Evolutionary conservation across 1,140 invertebrate genomes (phyloP).

Genomic region (Drosophila nebulosa): DNA sequence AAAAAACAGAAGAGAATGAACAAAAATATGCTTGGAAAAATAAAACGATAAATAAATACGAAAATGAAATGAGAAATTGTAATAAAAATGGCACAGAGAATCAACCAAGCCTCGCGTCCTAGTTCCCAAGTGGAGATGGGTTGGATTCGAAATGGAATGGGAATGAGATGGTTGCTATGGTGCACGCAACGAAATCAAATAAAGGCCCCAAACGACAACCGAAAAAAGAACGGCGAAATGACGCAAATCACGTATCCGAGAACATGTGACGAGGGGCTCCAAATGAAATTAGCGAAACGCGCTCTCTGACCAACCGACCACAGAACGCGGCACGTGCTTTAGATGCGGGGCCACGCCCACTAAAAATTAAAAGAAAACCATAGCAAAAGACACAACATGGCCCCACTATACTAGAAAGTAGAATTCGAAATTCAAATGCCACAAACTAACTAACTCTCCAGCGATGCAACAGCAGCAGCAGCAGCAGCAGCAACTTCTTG

Average conservation of each 20-base stretch:
- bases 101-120: constrained; percentile 28
- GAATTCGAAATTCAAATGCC: constrained; percentile 53
- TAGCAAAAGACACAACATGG: constrained; percentile 30
- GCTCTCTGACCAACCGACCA: constrained; percentile 19
- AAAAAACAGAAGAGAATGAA: constrained; percentile 24
- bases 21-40: constrained; percentile 57
- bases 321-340: constrained; percentile 26
- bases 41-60: constrained; percentile 74
- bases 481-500: constrained; percentile 23
- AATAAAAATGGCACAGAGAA: constrained; percentile 80
- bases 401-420: no score
- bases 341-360: constrained; percentile 25
- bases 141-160: background rate
- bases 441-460: background rate
- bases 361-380: constrained; percentile 51
- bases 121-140: constrained; percentile 21
- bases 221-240: constrained; percentile 21
- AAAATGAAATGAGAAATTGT: constrained; percentile 79
- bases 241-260: constrained; percentile 74
- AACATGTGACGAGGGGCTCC: constrained; percentile 45
- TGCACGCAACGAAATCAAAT: constrained; percentile 51
- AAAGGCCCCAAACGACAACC: constrained; percentile 31
- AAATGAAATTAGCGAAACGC: constrained; percentile 73
- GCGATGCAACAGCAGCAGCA: constrained; percentile 22
- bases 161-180: constrained; percentile 29